Evolutionary conservation across 2,888 invertebrate species (phyloP), one percentile per base, ranked within the genome.

Genomic region (Drosophila meridiana): DNA sequence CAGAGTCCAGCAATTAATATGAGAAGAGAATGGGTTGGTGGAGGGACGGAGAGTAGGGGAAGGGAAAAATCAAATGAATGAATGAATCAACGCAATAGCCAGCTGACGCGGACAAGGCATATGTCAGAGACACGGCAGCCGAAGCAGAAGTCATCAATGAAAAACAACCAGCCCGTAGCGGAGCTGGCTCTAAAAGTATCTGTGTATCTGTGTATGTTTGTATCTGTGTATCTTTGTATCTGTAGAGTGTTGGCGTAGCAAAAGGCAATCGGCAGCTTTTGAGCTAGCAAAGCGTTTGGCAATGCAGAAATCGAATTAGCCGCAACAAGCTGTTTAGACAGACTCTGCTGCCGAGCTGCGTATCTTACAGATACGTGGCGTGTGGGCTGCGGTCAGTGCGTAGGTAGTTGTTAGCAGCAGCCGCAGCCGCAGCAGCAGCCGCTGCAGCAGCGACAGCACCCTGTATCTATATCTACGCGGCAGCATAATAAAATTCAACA

Each of bases 401-500:
- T 89, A 89, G 90, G 90, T 68, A 48, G 66, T 48, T 48, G 50
- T 58, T 45, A 45, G 43, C 57, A 52, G 58, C 68, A 53, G 6
- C 73, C 57, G 74, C 89, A 45, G 26, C 45, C 5, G 32, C 9
- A 30, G 20, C 34, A 45, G 45, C 45, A 42, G 57, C 71, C 47
- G 13, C 67, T 50, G 73, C 87, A 14, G 14, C 47, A 30, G 45
- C 13, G 52, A 9, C 74, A 56, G 74, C 84, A 81, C 85, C 80
- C 86, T 89, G 88, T 87, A 85, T 77, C 63, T 65, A 55, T 66
- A 67, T 66, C 76, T 69, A 57, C 72, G 73, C 66, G 68, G 78
- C 80, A 79, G 75, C 84, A 81, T 81, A 91, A 92, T 91, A 91
- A 90, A 92, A 89, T 82, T 83, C 80, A 82, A 84, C 87, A 92